Conservation (phyloP, 1,140 invertebrate genomes). For the Aphidius gifuensis region DNA sequence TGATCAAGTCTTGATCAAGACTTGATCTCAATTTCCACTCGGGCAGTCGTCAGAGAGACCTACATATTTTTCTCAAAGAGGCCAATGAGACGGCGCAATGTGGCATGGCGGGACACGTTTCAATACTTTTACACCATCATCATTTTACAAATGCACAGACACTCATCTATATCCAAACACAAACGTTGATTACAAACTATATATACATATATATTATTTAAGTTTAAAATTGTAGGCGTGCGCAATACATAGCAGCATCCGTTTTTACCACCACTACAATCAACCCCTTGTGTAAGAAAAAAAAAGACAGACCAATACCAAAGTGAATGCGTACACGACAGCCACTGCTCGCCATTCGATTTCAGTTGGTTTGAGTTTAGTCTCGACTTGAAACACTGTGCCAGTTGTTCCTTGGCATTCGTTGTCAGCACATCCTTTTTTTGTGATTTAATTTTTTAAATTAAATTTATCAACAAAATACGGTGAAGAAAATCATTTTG, state of each 20-base stretch:
- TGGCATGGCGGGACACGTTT: constrained; percentile 38
- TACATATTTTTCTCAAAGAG: constrained; percentile 46
- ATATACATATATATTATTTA: too few relatives aligned
- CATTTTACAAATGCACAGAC: neutral
- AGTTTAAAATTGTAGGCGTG: too few relatives aligned
- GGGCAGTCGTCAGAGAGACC: constrained; percentile 36
- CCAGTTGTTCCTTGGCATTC: constrained; percentile 43
- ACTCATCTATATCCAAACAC: neutral
- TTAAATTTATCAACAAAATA: too few relatives aligned
- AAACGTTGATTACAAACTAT: too few relatives aligned
- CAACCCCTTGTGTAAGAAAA: too few relatives aligned
- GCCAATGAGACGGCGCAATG: constrained; percentile 57
- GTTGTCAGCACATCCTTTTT: constrained; percentile 5
- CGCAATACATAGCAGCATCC: too few relatives aligned
- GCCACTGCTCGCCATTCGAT: constrained; percentile 15
- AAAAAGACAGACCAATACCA: constrained; percentile 14
- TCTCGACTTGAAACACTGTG: constrained; percentile 12
- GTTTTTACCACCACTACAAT: too few relatives aligned
- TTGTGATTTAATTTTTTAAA: neutral
- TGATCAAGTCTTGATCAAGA: too few relatives aligned
- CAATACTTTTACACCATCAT: constrained; percentile 6
- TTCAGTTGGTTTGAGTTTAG: constrained; percentile 28
- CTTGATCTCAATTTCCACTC: too few relatives aligned
- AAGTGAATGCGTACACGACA: neutral
- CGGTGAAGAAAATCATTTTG: too few relatives aligned